These are phyloP conservation scores for Megalurothrips usitatus DNA, from an alignment of 2,888 invertebrate species.

Conservation along the genomic window DNA sequence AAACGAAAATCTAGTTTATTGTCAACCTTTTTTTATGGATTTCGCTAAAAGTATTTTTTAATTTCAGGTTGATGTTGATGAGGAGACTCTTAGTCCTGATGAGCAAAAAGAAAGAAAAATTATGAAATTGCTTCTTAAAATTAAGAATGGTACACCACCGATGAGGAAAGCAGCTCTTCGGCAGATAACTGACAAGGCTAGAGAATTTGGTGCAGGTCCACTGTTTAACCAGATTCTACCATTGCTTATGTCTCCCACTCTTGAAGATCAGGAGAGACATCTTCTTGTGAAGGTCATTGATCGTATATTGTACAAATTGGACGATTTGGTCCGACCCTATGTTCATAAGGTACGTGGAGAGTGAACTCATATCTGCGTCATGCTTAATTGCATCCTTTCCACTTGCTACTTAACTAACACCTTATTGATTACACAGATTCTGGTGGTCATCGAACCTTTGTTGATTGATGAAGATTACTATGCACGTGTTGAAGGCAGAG, in stretches of 20 bases:
- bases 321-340: conserved; percentile 97
- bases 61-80: conserved; percentile 82
- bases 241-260: conserved; percentile 97
- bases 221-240: conserved; percentile 99
- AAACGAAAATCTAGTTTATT: neutral
- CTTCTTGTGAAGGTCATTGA: conserved; percentile 98
- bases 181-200: conserved; percentile 97
- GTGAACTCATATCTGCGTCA: neutral
- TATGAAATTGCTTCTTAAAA: conserved; percentile 96
- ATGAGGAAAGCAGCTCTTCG: conserved; percentile 97
- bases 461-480: conserved; percentile 99
- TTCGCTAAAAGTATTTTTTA: no score
- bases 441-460: conserved; percentile 97
- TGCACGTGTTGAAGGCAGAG: conserved; percentile 97
- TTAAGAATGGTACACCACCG: conserved; percentile 99
- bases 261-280: conserved; percentile 99
- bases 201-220: conserved; percentile 97
- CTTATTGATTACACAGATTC: conserved; percentile 57
- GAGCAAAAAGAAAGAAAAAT: conserved; percentile 98
- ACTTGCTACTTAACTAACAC: conserved; percentile 28
- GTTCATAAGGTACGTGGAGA: conserved; percentile 80
- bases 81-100: conserved; percentile 89
- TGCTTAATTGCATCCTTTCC: conserved; percentile 5
- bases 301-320: conserved; percentile 94
- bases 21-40: no score